Conservation (phyloP, 2,797 vertebrate species). For the Jordanella pulchra region DNA sequence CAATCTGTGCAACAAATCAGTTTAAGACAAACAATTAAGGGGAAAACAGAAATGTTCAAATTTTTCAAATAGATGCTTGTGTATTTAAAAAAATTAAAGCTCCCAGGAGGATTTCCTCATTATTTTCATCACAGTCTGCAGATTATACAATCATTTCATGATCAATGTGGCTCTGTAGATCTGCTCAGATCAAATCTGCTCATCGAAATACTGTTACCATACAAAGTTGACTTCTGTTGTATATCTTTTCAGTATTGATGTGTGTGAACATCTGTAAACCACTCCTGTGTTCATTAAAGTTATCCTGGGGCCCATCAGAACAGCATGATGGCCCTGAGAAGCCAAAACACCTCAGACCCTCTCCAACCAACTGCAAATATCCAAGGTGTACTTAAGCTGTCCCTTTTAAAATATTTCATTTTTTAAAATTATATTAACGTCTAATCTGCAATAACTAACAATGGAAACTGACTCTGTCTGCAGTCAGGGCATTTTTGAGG, state of each 20-base stretch:
- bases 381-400: neutral
- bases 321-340: neutral
- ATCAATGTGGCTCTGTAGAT: neutral
- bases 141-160: conserved; percentile 13
- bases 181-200: neutral
- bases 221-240: neutral
- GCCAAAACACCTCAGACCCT: neutral
- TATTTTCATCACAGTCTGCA: conserved; percentile 20
- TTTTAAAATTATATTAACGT: neutral
- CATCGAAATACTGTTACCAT: too few relatives aligned
- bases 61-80: conserved; percentile 38
- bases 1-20: conserved; percentile 2
- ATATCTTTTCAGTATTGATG: neutral
- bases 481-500: conserved; percentile 26
- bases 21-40: conserved; percentile 8
- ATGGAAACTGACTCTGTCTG: conserved; percentile 15
- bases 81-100: conserved; percentile 27
- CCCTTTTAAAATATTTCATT: neutral
- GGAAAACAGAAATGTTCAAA: neutral
- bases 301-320: neutral
- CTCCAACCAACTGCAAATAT: neutral
- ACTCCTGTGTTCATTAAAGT: neutral
- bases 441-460: conserved; percentile 15
- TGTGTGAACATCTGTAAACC: neutral
- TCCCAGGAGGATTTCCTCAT: conserved; percentile 27